Percentiles rank a stretch among this genome's conserved stretches.
phyloP scores from a whole-genome alignment of 2,113 vertebrate genomes.

The Tragelaphus imberbis region DNA sequence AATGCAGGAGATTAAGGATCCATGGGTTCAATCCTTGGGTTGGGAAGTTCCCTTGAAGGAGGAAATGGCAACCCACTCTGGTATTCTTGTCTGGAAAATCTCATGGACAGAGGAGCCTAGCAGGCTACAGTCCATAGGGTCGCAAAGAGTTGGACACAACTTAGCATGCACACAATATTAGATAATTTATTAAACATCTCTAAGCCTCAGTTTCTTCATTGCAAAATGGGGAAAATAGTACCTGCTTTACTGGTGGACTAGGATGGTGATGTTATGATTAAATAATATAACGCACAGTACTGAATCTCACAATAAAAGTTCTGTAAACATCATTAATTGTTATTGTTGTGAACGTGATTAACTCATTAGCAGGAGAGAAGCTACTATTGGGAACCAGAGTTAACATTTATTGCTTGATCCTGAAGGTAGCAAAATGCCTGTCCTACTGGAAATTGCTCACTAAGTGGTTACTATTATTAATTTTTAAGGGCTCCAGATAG shows the following conservation, averaged over 20 bases:
- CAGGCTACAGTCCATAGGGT: neutral
- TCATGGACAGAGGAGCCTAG: neutral
- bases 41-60: neutral
- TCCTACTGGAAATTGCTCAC: neutral
- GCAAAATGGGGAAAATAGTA: neutral
- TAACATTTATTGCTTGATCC: neutral
- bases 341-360: neutral
- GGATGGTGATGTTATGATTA: neutral
- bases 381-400: neutral
- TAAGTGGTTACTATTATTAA: neutral
- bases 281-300: neutral
- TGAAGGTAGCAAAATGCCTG: neutral
- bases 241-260: neutral
- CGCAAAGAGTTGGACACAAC: neutral
- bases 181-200: neutral
- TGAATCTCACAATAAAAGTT: neutral
- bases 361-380: neutral
- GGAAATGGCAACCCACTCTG: neutral
- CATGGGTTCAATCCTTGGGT: neutral
- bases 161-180: neutral
- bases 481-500: neutral
- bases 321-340: neutral
- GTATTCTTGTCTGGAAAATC: neutral
- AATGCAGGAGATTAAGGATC: neutral
- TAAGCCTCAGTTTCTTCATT: neutral